Conservation (phyloP, 2,797 vertebrate species). For the Pantherophis alleghaniensis region DNA sequence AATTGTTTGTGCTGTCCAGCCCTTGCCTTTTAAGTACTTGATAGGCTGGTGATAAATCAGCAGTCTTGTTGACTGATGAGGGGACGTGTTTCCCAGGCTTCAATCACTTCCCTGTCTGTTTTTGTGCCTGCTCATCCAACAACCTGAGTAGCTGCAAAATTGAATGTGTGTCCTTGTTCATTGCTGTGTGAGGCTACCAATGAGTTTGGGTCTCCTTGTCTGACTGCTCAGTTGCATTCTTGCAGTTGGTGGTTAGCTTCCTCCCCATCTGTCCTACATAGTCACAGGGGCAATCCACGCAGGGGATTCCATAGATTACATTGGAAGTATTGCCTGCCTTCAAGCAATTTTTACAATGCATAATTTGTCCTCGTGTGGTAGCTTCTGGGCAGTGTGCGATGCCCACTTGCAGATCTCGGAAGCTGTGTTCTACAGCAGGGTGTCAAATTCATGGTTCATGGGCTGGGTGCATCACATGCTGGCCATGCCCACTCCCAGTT, state of each 20-base stretch:
- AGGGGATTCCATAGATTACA: no score
- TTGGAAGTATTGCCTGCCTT: no score
- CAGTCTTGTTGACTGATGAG: background rate
- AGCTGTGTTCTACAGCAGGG: background rate
- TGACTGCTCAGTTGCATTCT: no score
- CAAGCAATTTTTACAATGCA: no score
- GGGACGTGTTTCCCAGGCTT: background rate
- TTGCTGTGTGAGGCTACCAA: background rate
- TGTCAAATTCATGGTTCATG: no score
- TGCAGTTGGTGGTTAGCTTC: no score
- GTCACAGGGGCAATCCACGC: no score
- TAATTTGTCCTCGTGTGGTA: background rate
- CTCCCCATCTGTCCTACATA: no score
- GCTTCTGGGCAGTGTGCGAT: background rate
- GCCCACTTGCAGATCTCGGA: background rate
- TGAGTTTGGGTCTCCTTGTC: no score
- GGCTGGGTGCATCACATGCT: no score
- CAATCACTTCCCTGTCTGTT: background rate
- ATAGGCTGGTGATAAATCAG: background rate
- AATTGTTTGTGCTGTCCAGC: background rate
- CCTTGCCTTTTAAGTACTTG: background rate
- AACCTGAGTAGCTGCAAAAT: background rate
- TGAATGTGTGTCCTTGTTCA: background rate
- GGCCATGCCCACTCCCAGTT: no score
- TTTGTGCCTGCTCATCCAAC: background rate